Evolutionary conservation across 2,888 invertebrate genomes (phyloP), one percentile per base, ranked within the genome.

Genomic region (Meandrusa payeni): DNA sequence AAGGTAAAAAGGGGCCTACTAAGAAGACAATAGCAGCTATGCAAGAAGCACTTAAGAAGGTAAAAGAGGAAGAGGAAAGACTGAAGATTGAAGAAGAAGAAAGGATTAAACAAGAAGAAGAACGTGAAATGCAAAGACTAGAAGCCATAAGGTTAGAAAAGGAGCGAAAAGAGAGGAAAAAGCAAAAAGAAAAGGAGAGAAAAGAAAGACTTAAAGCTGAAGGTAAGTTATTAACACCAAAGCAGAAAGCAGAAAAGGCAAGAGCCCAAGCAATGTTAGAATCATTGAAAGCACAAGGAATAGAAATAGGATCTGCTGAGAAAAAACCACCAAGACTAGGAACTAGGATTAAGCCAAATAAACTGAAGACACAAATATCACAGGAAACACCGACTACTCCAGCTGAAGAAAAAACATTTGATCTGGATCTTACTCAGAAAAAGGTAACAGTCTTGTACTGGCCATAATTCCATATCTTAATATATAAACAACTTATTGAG

Each of bases 201-300:
- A 97, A 96, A 76, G 97, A 97, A 63, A 90, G 96, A 65, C 89
- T 97, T 57, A 98, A 98, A 76, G 96, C 95, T n/a, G 98, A 98
- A 82, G 99, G 99, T 1, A 98, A 97, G 79, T 88, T 97, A 19
- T 80, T 98, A 45, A 97, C 97, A 1, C 93, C 95, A 0, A 97
- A 97, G 75, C 97, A 99, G 71, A 97, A 96, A 71, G 95, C 95
- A 52, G 97, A 97, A 59, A 92, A 94, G 50, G 94, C 95, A 0
- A 90, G 97, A 54, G 96, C 97, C 3, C 95, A 96, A 73, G 95
- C 95, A 43, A 91, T 97, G 90, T 81, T 98, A 48, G 96, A 97
- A 38, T 93, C 94, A 1, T 85, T 97, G 24, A 96, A 95, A 76
- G 96, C 95, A 4, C 95, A 96, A 79, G 97, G 97, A 46, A 82